Evolutionary conservation across 2,888 invertebrate species (phyloP).

Genomic region (Limulus polyphemus): DNA sequence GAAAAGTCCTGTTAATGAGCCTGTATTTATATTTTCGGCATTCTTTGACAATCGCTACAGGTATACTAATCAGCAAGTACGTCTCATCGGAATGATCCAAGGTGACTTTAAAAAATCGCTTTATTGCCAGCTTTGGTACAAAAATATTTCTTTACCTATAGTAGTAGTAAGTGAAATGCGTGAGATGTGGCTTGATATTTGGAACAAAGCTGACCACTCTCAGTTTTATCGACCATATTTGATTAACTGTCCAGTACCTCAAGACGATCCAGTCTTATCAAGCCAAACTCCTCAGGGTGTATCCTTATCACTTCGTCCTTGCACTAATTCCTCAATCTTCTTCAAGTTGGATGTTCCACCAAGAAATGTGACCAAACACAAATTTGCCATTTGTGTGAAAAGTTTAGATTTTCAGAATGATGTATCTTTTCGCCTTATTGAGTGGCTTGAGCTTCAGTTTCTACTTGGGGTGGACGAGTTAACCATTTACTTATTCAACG

Average conservation of each 20-base stretch:
- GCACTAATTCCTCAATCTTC: slow-evolving; percentile 39
- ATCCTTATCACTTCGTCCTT: slow-evolving; percentile 44
- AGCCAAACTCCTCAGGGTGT: slow-evolving; percentile 38
- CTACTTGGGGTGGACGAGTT: slow-evolving; percentile 79
- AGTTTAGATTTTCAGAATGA: slow-evolving; percentile 57
- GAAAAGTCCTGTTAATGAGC: not conserved
- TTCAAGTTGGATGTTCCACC: not conserved
- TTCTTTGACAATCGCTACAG: slow-evolving; percentile 24
- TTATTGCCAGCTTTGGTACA: slow-evolving; percentile 15
- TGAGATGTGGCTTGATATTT: slow-evolving; percentile 21
- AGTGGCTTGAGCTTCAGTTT: slow-evolving; percentile 80
- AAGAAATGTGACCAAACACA: slow-evolving; percentile 29
- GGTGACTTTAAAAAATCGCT: slow-evolving; percentile 11
- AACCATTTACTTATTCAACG: slow-evolving; percentile 65
- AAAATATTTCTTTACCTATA: not conserved
- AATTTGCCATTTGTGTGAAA: slow-evolving; percentile 57
- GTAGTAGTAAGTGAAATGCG: slow-evolving; percentile 1
- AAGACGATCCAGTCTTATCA: slow-evolving; percentile 26
- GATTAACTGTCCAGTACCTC: slow-evolving; percentile 50
- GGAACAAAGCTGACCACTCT: slow-evolving; percentile 12
- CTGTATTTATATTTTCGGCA: slow-evolving; percentile 16
- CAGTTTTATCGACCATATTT: slow-evolving; percentile 46
- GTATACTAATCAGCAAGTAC: slow-evolving; percentile 17
- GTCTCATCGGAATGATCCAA: slow-evolving; percentile 24
- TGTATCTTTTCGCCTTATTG: slow-evolving; percentile 69